These are phyloP conservation scores for human DNA, from an alignment of 2,113 vertebrate genomes.

Conservation along the genomic window DNA sequence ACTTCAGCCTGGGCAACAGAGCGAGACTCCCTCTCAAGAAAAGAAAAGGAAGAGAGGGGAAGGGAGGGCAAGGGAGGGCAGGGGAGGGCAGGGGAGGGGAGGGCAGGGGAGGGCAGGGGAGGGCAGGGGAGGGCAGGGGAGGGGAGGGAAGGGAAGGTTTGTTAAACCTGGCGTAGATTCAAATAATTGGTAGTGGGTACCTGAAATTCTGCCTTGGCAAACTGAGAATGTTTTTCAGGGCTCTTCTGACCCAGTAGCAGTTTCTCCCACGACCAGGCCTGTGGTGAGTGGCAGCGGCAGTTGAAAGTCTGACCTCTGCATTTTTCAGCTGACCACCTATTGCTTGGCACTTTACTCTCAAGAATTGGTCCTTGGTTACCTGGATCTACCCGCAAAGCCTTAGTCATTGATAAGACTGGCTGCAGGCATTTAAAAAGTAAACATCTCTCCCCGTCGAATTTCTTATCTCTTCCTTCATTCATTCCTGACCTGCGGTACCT, in stretches of 20 bases:
- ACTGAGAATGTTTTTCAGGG: not conserved
- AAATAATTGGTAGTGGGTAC: not conserved
- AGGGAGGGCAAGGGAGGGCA: too few relatives aligned
- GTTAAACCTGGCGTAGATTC: not conserved
- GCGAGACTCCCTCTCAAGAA: too few relatives aligned
- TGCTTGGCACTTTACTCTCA: not conserved
- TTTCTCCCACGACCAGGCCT: not conserved
- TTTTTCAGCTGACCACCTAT: not conserved
- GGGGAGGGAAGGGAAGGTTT: too few relatives aligned
- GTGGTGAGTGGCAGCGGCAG: not conserved
- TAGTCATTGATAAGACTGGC: not conserved
- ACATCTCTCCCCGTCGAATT: too few relatives aligned
- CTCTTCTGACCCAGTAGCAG: not conserved
- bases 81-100: too few relatives aligned
- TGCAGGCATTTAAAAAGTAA: not conserved
- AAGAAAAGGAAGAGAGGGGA: too few relatives aligned
- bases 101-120: accelerated
- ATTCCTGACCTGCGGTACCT: not conserved
- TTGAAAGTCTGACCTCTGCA: not conserved
- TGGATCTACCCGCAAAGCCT: not conserved
- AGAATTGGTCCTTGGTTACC: not conserved
- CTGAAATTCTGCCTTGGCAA: not conserved
- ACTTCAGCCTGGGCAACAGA: too few relatives aligned
- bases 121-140: too few relatives aligned
- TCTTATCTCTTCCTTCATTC: not conserved